Percentiles rank a stretch among this genome's conserved stretches.
These are phyloP conservation scores for Nasalis larvatus DNA, from an alignment of 2,113 vertebrate species.

Conservation along the genomic window DNA sequence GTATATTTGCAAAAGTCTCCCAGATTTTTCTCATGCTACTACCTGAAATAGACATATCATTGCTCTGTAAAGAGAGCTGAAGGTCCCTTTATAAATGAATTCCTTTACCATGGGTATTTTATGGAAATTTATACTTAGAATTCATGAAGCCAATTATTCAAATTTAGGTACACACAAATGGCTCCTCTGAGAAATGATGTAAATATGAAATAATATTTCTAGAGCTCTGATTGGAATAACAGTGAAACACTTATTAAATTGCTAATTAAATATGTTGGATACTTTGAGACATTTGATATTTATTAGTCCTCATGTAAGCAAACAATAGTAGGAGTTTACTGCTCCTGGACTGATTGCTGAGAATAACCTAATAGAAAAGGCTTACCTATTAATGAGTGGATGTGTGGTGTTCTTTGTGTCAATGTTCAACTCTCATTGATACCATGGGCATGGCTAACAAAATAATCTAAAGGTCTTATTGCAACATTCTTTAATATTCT, in stretches of 20 bases:
- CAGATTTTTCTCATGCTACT: neutral
- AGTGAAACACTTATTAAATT: neutral
- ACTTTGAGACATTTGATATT: neutral
- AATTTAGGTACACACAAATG: neutral
- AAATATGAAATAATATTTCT: constrained; percentile 11
- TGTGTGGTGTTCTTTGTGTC: neutral
- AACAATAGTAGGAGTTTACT: neutral
- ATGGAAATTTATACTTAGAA: neutral
- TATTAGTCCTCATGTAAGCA: neutral
- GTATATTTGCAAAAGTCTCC: neutral
- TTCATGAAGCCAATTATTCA: neutral
- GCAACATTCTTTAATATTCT: neutral
- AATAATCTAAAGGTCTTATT: neutral
- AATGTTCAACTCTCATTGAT: neutral
- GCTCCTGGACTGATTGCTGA: neutral
- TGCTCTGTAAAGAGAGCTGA: neutral
- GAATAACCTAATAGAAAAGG: neutral
- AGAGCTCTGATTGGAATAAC: neutral
- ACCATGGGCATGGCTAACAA: neutral
- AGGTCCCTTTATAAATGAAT: neutral
- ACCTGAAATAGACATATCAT: neutral
- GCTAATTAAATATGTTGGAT: neutral
- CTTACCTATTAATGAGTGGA: neutral
- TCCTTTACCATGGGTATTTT: neutral
- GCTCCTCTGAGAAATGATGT: neutral